Percentiles rank a stretch among this genome's conserved stretches.
Evolutionary conservation across 1,140 invertebrate species (phyloP).

Genomic region (Trichonephila clavata): DNA sequence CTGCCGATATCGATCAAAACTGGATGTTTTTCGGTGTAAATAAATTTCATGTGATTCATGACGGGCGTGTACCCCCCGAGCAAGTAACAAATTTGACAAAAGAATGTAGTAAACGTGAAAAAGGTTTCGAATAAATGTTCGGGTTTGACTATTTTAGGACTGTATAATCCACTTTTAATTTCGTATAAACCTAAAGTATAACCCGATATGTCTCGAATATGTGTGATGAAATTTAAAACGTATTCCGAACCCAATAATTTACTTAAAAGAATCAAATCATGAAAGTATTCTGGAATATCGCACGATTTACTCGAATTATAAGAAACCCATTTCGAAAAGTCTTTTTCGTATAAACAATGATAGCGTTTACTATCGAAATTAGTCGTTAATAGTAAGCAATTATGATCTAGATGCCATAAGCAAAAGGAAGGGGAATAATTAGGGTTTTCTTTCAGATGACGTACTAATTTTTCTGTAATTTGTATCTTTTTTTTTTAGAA

Average conservation of each 20-base stretch:
- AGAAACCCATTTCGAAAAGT: neutral
- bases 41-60: constrained; percentile 36
- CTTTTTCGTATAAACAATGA: constrained; percentile 35
- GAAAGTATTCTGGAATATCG: constrained; percentile 57
- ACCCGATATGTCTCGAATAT: constrained; percentile 11
- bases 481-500: neutral
- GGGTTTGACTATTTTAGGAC: constrained; percentile 35
- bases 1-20: constrained; percentile 43
- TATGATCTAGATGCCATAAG: neutral
- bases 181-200: constrained; percentile 49
- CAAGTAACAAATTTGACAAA: neutral
- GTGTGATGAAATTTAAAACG: constrained; percentile 6
- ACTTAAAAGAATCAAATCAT: constrained; percentile 34
- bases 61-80: neutral
- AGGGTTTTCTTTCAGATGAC: neutral
- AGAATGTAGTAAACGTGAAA: constrained; percentile 19
- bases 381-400: neutral
- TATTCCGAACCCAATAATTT: constrained; percentile 19
- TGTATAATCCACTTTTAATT: constrained; percentile 15
- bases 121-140: constrained; percentile 47
- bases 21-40: constrained; percentile 50
- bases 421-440: neutral
- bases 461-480: neutral
- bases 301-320: constrained; percentile 20
- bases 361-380: constrained; percentile 9